These are phyloP conservation scores for Sylvia borin DNA, from an alignment of 2,797 vertebrate genomes.

Conservation along the genomic window DNA sequence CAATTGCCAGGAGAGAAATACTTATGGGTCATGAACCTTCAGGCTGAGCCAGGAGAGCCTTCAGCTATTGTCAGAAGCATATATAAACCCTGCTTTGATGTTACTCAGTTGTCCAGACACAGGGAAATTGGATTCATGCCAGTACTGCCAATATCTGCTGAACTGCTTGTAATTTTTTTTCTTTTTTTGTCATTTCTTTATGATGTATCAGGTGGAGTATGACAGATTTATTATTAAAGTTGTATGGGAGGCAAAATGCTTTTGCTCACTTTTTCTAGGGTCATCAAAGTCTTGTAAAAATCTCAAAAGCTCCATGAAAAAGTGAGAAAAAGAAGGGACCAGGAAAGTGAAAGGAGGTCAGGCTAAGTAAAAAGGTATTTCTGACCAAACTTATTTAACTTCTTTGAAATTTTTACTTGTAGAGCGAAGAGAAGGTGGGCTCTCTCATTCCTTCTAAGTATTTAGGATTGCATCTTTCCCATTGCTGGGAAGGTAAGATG, in stretches of 20 bases:
- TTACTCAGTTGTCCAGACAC: neutral
- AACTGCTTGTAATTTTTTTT: neutral
- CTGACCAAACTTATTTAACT: neutral
- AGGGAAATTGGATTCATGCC: constrained; percentile 26
- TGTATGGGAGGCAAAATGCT: neutral
- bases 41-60: constrained; percentile 43
- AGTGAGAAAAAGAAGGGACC: neutral
- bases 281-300: neutral
- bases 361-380: neutral
- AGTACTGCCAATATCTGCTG: constrained; percentile 14
- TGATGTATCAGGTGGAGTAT: neutral
- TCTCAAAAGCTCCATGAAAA: neutral
- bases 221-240: constrained; percentile 34
- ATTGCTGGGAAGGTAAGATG: neutral
- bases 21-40: constrained; percentile 59
- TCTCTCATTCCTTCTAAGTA: neutral
- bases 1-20: constrained; percentile 50
- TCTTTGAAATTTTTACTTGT: neutral
- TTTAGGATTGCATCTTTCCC: neutral
- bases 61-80: constrained; percentile 28
- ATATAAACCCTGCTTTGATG: constrained; percentile 38
- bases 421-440: neutral
- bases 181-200: neutral
- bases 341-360: neutral
- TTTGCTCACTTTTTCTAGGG: constrained; percentile 1